Base-by-base conservation (phyloP, 2,888 invertebrate genomes). In the Drosophila kokeensis region DNA sequence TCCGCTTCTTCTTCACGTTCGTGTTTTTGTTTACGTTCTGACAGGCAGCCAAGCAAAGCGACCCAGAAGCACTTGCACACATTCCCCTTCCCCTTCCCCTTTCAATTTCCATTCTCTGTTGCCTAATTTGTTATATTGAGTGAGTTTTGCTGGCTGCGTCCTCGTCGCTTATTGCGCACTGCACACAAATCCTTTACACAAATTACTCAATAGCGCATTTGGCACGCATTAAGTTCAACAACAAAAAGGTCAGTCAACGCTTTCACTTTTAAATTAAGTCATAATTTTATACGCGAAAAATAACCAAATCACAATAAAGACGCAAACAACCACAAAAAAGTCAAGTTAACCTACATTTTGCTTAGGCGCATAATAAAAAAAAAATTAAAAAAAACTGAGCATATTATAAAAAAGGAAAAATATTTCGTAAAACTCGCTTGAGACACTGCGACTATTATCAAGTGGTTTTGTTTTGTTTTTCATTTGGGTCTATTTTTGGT, bases 21-120 rank as follows among this genome's bases (percentile, higher is more conserved):
- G 90, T 90, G 78, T 88, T 90, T 87, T 87, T 87, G 87, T 87
- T 87, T 87, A 87, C 87, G 90, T 87, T 87, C 89, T 83, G 88
- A 79, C 82, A 84, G 79, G 77, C 87, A 72, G 58, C 63, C 66
- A 68, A 27, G 59, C n/a, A 50, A 11, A 60, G 57, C 49, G 49
- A 65, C 60, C 49, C 69, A 52, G 45, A 73, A 73, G 61, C 62
- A 71, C 42, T 67, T 67, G 53, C 34, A 34, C 27, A 27, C 64
- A 53, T n/a, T n/a, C n/a, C n/a, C n/a, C n/a, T 50, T 42, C 15
- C 27, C 45, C 32, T 13, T 15, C 15, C 57, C 1, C n/a, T 2
- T 2, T 15, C 48, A 13, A n/a, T 1, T 21, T 32, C 21, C 13
- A 52, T 13, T 40, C 8, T 54, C n/a, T 21, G 54, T 60, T 81